Evolutionary conservation across 2,797 vertebrate species (phyloP), one percentile per base, ranked within the genome.

Genomic region (Sarcoramphus papa): DNA sequence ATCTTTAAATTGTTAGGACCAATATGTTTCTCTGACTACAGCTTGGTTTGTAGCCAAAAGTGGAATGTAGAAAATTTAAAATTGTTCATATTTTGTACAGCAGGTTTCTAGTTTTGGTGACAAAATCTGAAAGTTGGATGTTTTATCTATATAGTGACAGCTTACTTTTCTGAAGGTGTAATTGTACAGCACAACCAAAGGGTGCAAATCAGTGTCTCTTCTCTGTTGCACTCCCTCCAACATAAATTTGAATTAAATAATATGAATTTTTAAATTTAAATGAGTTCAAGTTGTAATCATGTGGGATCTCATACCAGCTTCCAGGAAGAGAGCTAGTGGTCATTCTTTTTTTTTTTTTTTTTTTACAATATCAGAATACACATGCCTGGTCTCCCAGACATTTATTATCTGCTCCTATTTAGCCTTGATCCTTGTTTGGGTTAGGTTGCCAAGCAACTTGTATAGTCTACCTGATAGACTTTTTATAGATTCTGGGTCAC

Each of bases 401-500:
- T 88, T 48, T 86, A 72, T 74, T 94, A 93, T 92, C 80, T 90
- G 19, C 9, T 89, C 5, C 33, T 70, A 43, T 91, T 91, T 93
- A 91, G 30, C 48, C 41, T 80, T 91, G 50, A 75, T 86, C 35
- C 31, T 50, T 96, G 65, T 93, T 82, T 90, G 40, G 31, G 25
- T 90, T 92, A 92, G 21, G 74, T 95, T 97, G 83, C 80, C 89
- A 94, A 92, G 72, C 78, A 92, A 90, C 74, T 83, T 94, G 33
- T 78, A 47, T 59, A 93, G 76, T 72, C 40, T 93, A 70, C 57
- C 37, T 95, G 88, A 95, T 53, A 93, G 76, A 70, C 41, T 76
- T 94, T 74, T 74, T 93, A 59, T 24, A 91, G 51, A 70, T 89
- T 94, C 59, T 65, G 68, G 15, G 31, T 87, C 59, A 90, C 43